Base-by-base conservation (phyloP, 2,888 invertebrate species). In the Dryobotodes eremita region DNA sequence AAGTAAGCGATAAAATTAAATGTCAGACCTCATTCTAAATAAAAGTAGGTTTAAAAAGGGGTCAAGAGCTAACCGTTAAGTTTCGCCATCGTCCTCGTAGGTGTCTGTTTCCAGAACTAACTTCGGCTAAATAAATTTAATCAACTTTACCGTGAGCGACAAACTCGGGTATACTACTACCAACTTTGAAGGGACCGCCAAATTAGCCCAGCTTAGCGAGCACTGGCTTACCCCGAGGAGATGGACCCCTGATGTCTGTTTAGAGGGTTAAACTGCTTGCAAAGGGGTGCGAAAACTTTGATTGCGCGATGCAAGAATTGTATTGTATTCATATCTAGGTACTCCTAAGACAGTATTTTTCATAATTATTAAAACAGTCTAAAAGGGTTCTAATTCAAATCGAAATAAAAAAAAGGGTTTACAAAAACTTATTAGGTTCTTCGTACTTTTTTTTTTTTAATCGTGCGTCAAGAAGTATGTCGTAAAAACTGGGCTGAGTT, bases 141-240 rank as follows among this genome's bases (percentile, higher is more conserved):
- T 70, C 46, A 71, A 46, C 71, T 55, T 23, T 17, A 71, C 71
- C 71, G 17, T 13, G 74, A 74, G 71, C 11, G 11, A 31, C 2
- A 4, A 46, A 46, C 46, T 57, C 55, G 23, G 71, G 74, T 55
- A 50, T 50, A 13, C 36, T 62, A 74, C 5, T 36, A 36, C 62
- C 53, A 73, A 76, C n/a, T 26, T 73, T 74, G 74, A 74, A 77
- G 10, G 13, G n/a, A 64, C 62, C 57, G 57, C 36, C 75, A 75
- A 75, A 15, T 59, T 75, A 50, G 77, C 2, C 77, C 77, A 77
- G 77, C 77, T 77, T 77, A 57, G 42, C 64, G 65, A 42, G 50
- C 23, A 73, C 82, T 77, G 74, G 83, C 20, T 71, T 4, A 46
- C 82, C 77, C 23, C 26, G 74, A 83, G 73, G 42, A 13, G 70